phyloP scores from a whole-genome alignment of 2,797 vertebrate genomes.

The Acestrorhynchus altus region DNA sequence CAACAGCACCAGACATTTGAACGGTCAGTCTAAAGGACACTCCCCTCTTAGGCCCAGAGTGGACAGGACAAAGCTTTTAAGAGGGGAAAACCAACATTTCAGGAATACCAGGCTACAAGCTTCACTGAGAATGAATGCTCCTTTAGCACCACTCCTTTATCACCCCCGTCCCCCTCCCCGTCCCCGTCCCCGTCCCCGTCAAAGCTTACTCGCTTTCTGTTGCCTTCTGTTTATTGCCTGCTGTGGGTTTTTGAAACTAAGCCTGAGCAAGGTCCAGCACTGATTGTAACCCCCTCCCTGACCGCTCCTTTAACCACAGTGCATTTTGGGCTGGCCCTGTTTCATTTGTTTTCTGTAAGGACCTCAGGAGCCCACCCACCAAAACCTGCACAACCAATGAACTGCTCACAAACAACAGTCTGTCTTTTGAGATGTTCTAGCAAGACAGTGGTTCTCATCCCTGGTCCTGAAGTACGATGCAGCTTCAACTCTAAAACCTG shows the following conservation, averaged over 20 bases:
- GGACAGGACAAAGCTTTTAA: neutral
- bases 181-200: neutral
- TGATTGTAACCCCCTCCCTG: slow-evolving; percentile 42
- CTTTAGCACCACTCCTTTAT: neutral
- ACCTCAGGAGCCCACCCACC: slow-evolving; percentile 39
- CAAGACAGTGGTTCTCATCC: neutral
- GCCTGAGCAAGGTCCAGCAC: slow-evolving; percentile 30
- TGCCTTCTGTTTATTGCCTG: slow-evolving; percentile 37
- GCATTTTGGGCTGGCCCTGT: slow-evolving; percentile 23
- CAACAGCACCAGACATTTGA: neutral
- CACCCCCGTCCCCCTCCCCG: neutral
- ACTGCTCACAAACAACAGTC: slow-evolving; percentile 11
- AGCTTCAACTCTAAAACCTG: no score
- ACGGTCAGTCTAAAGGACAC: neutral
- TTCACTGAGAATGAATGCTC: neutral
- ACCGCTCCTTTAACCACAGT: slow-evolving; percentile 29
- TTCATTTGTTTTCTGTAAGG: slow-evolving; percentile 29
- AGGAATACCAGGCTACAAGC: slow-evolving; percentile 25
- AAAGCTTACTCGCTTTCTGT: slow-evolving; percentile 17
- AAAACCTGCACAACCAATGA: slow-evolving; percentile 42
- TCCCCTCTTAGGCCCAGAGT: neutral
- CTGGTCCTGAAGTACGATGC: neutral
- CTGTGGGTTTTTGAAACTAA: neutral
- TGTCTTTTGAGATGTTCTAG: neutral
- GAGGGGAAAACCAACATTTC: slow-evolving; percentile 3